Evolutionary conservation across 1,140 invertebrate genomes (phyloP), one percentile per base, ranked within the genome.

Genomic region (Anagrus nilaparvatae): DNA sequence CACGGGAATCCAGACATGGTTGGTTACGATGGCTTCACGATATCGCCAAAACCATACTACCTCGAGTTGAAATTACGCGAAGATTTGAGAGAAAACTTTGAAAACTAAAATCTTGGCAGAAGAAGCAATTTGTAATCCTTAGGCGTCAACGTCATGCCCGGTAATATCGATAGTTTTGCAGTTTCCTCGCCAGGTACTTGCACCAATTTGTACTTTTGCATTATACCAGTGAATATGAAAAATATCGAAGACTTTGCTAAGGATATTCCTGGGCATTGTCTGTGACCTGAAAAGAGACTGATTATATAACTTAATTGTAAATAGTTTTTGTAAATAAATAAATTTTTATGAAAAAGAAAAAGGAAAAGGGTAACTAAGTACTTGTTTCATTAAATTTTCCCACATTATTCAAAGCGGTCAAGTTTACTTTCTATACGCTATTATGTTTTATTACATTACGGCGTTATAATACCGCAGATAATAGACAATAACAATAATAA

Each of bases 241-340:
- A 88, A 89, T 3, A 84, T 54, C 45, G 83, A 82, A 2, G 74
- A 74, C 37, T 71, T 75, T 1, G 85, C 86, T 28, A 90, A 59
- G 1, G 74, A 65, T 60, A 88, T 82, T 1, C 86, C 87, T 0
- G 83, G 74, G 55, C 87, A 90, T 44, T 79, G 74, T 50, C 83
- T 71, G 43, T 74, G 77, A 37, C 84, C 84, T 86, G 60, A 25
- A 71, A 70, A 50, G 24, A 5, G 12, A 12, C 24, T 12, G 24
- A 12, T 25, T 12, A 25, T 5, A 25, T n/a, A n/a, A n/a, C n/a
- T n/a, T n/a, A n/a, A n/a, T n/a, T n/a, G n/a, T n/a, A n/a, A n/a
- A n/a, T n/a, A n/a, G n/a, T n/a, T n/a, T n/a, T n/a, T n/a, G n/a
- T n/a, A n/a, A n/a, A n/a, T n/a, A n/a, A n/a, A n/a, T n/a, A n/a